Evolutionary conservation across 1,140 invertebrate species (phyloP), one percentile per base, ranked within the genome.

Genomic region (Odontomachus brunneus): DNA sequence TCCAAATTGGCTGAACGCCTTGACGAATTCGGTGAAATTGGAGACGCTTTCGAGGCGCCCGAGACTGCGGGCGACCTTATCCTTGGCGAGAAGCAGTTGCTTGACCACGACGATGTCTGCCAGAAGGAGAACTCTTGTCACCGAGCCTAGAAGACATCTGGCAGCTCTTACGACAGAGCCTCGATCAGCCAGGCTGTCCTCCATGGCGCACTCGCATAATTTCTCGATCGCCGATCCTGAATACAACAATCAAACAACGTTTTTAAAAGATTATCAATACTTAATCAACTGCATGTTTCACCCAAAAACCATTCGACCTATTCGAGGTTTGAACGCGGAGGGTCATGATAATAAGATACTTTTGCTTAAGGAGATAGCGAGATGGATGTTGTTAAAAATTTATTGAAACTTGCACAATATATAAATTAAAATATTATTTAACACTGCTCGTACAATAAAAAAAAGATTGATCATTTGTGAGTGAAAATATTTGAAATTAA

Each of bases 101-200:
- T 99, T 99, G 24, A 99, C 98, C 11, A 99, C 98, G 57, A 99
- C 98, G 91, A 98, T 98, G 94, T 99, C 99, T n/a, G 99, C 99
- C 76, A 99, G 95, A 22, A 99, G 95, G n/a, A 99, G 95, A 59
- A 99, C 99, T 91, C 98, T 95, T 7, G 99, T 99, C 83, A 99
- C 98, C 49, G 98, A 98, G 29, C 97, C 98, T 14, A 99, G 95
- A 9, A 99, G 96, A 90, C 98, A 97, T 86, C 98, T 95, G 26
- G 98, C 98, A 33, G 99, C 98, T 85, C 98, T 95, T 69, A 99
- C 97, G 94, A 99, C 96, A 9, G 96, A 96, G 74, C 95, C 95
- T 91, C 97, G 93, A 93, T 97, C 96, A 38, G 96, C 95, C 53
- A 95, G 87, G 59, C 95, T 96, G 88, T 97, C 96, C 57, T 95